A percentile compares a stretch with the other conserved stretches of the same genome.
These are phyloP conservation scores for Bombyx mandarina DNA, from an alignment of 1,140 invertebrate genomes.

Conservation along the genomic window DNA sequence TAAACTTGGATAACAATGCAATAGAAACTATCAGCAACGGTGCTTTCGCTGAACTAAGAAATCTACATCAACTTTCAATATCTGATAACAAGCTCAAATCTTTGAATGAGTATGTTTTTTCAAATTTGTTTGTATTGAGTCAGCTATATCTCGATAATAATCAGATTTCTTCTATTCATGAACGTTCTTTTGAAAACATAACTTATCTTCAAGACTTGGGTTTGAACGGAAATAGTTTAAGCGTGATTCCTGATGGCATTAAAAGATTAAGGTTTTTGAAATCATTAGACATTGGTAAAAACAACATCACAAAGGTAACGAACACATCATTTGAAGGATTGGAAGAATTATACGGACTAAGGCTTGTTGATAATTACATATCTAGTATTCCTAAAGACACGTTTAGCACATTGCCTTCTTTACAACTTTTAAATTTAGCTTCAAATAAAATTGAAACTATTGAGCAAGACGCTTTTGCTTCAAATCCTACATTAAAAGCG, in stretches of 20 bases:
- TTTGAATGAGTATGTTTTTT: slow-evolving; percentile 80
- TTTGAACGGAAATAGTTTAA: slow-evolving; percentile 82
- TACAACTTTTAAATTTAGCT: slow-evolving; percentile 80
- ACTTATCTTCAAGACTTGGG: slow-evolving; percentile 85
- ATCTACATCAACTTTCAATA: slow-evolving; percentile 81
- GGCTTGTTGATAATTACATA: slow-evolving; percentile 78
- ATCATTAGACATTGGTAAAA: slow-evolving; percentile 85
- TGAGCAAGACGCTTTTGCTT: slow-evolving; percentile 77
- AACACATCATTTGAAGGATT: slow-evolving; percentile 77
- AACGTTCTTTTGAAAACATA: slow-evolving; percentile 83
- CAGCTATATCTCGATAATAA: slow-evolving; percentile 85
- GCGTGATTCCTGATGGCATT: slow-evolving; percentile 79
- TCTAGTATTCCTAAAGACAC: slow-evolving; percentile 77
- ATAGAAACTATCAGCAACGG: slow-evolving; percentile 81
- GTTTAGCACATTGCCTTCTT: slow-evolving; percentile 75
- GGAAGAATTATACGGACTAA: slow-evolving; percentile 75
- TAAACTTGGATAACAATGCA: slow-evolving; percentile 83
- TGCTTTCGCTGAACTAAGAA: slow-evolving; percentile 82
- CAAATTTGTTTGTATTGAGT: slow-evolving; percentile 81
- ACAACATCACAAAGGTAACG: slow-evolving; percentile 75
- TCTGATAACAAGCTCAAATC: slow-evolving; percentile 80
- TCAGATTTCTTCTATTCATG: slow-evolving; percentile 76
- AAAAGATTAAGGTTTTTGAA: slow-evolving; percentile 78
- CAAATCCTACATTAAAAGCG: slow-evolving; percentile 77
- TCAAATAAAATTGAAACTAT: slow-evolving; percentile 77